A percentile compares a stretch with the other conserved stretches of the same genome.
Conservation (phyloP, 2,888 invertebrate species). For the Pyrrhia umbra region DNA sequence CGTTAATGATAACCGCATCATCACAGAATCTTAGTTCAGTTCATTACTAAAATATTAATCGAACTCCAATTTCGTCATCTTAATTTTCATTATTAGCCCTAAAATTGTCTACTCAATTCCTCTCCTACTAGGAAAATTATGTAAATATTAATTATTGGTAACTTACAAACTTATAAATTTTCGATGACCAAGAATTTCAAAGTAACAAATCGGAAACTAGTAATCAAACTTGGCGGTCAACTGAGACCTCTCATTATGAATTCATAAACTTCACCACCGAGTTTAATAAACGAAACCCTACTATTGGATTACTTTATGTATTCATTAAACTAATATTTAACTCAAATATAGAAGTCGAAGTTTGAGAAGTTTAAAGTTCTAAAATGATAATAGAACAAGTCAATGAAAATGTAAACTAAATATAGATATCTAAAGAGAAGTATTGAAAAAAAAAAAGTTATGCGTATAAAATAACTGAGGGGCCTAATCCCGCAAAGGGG, state of each 20-base stretch:
- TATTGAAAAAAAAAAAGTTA: neutral
- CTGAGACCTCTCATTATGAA: constrained; percentile 25
- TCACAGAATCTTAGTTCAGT: too few relatives aligned
- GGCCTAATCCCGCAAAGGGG: neutral
- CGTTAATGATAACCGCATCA: too few relatives aligned
- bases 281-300: constrained; percentile 27
- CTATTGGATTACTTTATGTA: constrained; percentile 25
- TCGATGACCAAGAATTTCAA: constrained; percentile 24
- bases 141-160: constrained; percentile 17
- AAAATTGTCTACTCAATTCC: neutral
- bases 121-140: constrained; percentile 14
- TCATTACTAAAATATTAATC: too few relatives aligned
- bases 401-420: neutral
- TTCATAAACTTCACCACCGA: constrained; percentile 39
- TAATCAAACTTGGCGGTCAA: constrained; percentile 48
- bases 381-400: too few relatives aligned
- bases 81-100: neutral
- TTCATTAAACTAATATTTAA: constrained; percentile 11
- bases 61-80: too few relatives aligned
- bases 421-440: neutral
- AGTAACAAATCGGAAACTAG: constrained; percentile 36
- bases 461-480: neutral
- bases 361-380: neutral
- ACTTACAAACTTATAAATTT: constrained; percentile 30
- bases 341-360: too few relatives aligned